Conservation (phyloP, 1,140 invertebrate genomes). For the Drosophila repleta region DNA sequence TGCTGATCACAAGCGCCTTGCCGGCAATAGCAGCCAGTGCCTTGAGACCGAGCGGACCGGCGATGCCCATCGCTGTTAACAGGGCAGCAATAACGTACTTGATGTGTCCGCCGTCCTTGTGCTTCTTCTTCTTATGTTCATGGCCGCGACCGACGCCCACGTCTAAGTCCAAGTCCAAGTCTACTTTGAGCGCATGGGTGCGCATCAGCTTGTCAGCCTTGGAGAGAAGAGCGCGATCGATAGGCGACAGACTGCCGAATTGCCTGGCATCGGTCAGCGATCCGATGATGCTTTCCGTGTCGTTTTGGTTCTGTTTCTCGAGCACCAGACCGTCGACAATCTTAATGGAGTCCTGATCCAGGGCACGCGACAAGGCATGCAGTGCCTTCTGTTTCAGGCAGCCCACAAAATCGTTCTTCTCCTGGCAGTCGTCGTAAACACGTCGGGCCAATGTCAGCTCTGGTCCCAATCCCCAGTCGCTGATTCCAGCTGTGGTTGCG, state of each 20-base stretch:
- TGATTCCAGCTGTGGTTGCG: not conserved
- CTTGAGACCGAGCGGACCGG: conserved; percentile 86
- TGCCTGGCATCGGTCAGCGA: conserved; percentile 71
- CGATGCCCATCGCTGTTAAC: conserved; percentile 87
- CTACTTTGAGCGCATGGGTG: conserved; percentile 77
- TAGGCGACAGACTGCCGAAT: conserved; percentile 56
- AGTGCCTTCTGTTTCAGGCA: conserved; percentile 86
- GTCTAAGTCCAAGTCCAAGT: conserved; percentile 42
- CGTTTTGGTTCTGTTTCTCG: conserved; percentile 85
- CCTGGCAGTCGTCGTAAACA: conserved; percentile 86
- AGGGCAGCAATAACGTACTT: conserved; percentile 87
- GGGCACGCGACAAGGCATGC: conserved; percentile 85
- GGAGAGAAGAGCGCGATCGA: conserved; percentile 74
- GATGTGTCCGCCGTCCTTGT: conserved; percentile 70
- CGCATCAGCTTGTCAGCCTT: conserved; percentile 77
- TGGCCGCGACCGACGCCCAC: conserved; percentile 14
- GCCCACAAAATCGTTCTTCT: conserved; percentile 85
- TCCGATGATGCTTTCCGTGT: conserved; percentile 76
- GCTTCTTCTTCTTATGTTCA: conserved; percentile 63
- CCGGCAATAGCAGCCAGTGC: conserved; percentile 87
- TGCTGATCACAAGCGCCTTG: conserved; percentile 88
- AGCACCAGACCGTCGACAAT: conserved; percentile 86
- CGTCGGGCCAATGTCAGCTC: conserved; percentile 83
- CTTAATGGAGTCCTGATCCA: conserved; percentile 86
- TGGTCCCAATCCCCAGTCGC: conserved; percentile 76